Conservation (phyloP, 2,113 vertebrate species). For the Alligator mississippiensis region DNA sequence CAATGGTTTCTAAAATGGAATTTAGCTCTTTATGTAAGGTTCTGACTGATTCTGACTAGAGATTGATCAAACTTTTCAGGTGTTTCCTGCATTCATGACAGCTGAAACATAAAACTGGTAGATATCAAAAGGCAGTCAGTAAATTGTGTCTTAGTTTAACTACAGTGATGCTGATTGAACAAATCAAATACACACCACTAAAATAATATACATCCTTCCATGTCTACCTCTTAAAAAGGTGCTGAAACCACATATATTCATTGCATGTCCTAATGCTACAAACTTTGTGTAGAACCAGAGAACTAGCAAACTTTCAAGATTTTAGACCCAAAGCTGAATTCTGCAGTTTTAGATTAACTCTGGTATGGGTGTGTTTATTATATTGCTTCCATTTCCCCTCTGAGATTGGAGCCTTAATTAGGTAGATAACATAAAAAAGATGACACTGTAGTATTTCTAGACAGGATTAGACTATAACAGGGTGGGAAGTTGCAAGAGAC, state of each 20-base stretch:
- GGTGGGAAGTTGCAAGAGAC: neutral
- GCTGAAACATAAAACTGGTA: neutral
- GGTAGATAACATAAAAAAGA: neutral
- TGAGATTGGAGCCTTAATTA: neutral
- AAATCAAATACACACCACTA: conserved; percentile 38
- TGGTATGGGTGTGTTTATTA: neutral
- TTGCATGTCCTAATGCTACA: neutral
- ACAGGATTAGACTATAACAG: neutral
- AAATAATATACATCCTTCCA: conserved; percentile 56
- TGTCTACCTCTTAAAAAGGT: conserved; percentile 45
- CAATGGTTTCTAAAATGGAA: neutral
- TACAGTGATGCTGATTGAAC: conserved; percentile 20
- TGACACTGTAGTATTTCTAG: neutral
- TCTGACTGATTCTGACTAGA: neutral
- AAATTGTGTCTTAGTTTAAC: neutral
- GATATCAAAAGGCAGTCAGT: neutral
- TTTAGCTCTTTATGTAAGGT: neutral
- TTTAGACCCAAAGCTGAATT: neutral
- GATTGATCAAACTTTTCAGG: neutral
- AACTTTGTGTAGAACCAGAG: neutral
- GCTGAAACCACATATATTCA: conserved; percentile 38
- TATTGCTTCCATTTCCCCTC: neutral
- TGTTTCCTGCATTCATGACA: neutral
- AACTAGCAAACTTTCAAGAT: neutral
- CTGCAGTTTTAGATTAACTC: neutral